Evolutionary conservation across 2,797 vertebrate genomes (phyloP).

Genomic region (Rhinatrema bivittatum): DNA sequence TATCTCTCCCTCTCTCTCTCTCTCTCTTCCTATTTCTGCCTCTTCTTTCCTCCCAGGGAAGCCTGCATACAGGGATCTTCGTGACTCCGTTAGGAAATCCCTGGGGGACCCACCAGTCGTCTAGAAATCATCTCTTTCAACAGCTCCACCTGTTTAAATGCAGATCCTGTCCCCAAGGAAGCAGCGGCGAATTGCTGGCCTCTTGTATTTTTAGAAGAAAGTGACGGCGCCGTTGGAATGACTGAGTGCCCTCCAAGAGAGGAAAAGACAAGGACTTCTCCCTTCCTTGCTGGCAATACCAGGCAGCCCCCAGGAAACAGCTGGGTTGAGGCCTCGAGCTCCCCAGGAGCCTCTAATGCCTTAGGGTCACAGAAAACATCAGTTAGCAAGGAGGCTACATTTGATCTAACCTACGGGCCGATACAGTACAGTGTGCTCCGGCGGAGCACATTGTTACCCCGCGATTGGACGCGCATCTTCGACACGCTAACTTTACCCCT

Average conservation of each 20-base stretch:
- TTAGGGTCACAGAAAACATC: no score
- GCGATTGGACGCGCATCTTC: no score
- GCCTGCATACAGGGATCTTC: no score
- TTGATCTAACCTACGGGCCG: no score
- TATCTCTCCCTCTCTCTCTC: not conserved
- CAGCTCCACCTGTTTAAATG: constrained; percentile 19
- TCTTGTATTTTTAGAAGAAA: constrained; percentile 23
- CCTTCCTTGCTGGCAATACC: constrained; percentile 17
- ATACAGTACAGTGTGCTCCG: no score
- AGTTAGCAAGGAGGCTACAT: no score
- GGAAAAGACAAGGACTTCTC: constrained; percentile 17
- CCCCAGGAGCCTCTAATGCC: no score
- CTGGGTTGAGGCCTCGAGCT: no score
- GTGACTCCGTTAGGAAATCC: constrained; percentile 17
- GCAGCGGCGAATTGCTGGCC: constrained; percentile 7
- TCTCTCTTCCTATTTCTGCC: constrained; percentile 4
- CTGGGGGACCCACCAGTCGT: constrained; percentile 21
- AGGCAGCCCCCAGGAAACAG: not conserved
- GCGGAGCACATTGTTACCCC: no score
- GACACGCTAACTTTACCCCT: no score
- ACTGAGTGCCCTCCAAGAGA: constrained; percentile 18
- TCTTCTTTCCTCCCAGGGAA: constrained; percentile 1
- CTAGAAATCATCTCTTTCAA: no score
- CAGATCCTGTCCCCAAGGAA: constrained; percentile 11
- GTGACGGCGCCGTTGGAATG: constrained; percentile 19